Conservation (phyloP, 2,888 invertebrate genomes). For the Ochropacha duplaris region DNA sequence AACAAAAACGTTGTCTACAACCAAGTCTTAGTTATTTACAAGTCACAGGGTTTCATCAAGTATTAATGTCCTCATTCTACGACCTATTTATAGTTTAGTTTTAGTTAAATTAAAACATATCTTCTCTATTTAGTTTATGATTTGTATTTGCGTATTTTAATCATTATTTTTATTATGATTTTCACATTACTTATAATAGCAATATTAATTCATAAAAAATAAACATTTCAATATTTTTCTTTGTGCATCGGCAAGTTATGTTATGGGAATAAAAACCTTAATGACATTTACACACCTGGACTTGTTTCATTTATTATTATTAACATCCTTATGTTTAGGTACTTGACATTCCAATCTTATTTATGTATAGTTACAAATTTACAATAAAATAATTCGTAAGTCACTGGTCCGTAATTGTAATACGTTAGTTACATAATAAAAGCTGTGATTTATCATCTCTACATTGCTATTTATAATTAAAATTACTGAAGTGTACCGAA, state of each 20-base stretch:
- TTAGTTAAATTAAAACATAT: no score
- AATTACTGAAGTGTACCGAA: slow-evolving; percentile 20
- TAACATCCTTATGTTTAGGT: background rate
- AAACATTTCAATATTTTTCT: no score
- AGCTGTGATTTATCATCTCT: slow-evolving; percentile 33
- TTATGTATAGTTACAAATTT: slow-evolving; percentile 27
- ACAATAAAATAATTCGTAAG: slow-evolving; percentile 31
- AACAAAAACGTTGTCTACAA: slow-evolving; percentile 29
- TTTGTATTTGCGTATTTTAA: no score
- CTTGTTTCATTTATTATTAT: slow-evolving; percentile 9
- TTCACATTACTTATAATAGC: no score
- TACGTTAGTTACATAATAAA: slow-evolving; percentile 47
- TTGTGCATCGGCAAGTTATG: background rate
- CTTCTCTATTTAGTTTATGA: no score
- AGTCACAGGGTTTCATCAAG: background rate
- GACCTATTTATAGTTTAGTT: no score
- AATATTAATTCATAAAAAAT: no score
- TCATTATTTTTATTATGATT: no score
- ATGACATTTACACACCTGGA: slow-evolving; percentile 17
- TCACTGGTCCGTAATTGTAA: slow-evolving; percentile 34
- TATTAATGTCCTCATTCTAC: background rate
- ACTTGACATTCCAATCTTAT: slow-evolving; percentile 11
- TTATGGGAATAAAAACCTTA: background rate
- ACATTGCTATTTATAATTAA: slow-evolving; percentile 28
- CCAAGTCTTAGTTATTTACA: slow-evolving; percentile 23